Evolutionary conservation across 2,113 vertebrate genomes (phyloP).

Genomic region (Martes martes): DNA sequence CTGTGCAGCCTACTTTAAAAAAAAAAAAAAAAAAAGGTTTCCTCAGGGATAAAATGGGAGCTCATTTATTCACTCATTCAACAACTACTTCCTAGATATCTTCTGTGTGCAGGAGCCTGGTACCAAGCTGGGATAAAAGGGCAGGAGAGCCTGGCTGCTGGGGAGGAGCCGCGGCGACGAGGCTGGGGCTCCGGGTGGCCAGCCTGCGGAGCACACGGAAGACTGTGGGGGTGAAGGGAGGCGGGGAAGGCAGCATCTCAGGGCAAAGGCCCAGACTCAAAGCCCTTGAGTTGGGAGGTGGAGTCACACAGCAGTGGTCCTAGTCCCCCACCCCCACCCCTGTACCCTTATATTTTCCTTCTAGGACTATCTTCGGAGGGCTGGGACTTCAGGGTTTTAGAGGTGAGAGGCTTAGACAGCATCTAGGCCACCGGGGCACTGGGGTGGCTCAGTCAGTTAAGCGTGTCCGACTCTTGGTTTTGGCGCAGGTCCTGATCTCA

Average conservation of each 20-base stretch:
- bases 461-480: not conserved
- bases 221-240: not conserved
- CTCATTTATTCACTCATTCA: not conserved
- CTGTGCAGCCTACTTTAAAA: not conserved
- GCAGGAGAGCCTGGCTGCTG: no score
- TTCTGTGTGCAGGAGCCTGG: not conserved
- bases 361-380: not conserved
- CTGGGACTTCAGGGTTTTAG: not conserved
- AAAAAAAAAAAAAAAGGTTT: not conserved
- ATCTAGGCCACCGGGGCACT: not conserved
- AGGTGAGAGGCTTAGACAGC: not conserved
- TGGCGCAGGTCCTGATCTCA: not conserved
- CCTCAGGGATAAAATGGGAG: not conserved
- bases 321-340: not conserved
- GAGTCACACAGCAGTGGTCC: not conserved
- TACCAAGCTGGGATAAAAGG: not conserved
- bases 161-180: not conserved
- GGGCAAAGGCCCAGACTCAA: not conserved
- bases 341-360: not conserved
- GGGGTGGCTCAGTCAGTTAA: not conserved
- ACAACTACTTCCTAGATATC: not conserved
- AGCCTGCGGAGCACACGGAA: not conserved
- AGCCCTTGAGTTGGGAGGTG: not conserved
- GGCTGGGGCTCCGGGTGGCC: not conserved
- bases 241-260: accelerated